phyloP scores from a whole-genome alignment of 2,797 vertebrate genomes.

The Gallinago stenura region DNA sequence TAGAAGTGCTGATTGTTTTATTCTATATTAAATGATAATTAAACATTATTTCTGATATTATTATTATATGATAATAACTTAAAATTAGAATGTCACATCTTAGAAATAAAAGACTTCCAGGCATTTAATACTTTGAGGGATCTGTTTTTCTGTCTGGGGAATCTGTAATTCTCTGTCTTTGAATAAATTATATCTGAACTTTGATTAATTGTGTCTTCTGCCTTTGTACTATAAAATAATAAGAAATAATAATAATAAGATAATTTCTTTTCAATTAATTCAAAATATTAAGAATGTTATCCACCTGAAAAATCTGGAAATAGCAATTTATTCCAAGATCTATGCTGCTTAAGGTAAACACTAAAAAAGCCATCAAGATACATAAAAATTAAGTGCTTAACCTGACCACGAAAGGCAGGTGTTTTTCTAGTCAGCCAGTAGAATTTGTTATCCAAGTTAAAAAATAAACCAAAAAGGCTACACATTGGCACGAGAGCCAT shows the following conservation, averaged over 20 bases:
- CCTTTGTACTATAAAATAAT: not conserved
- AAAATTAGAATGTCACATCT: not conserved
- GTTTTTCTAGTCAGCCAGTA: not conserved
- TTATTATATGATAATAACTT: not conserved
- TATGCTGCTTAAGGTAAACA: not conserved
- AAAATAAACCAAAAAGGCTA: not conserved
- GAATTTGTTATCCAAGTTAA: not conserved
- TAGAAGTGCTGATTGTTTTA: not conserved
- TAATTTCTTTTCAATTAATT: not conserved
- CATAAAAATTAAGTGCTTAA: not conserved
- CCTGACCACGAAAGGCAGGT: not conserved
- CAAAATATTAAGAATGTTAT: not conserved
- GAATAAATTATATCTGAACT: not conserved
- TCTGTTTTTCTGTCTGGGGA: not conserved
- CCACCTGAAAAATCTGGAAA: not conserved
- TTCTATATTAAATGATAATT: not conserved
- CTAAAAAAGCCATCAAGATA: not conserved
- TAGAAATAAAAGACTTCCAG: not conserved
- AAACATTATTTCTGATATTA: not conserved
- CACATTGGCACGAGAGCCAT: not conserved
- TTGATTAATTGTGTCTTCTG: rapidly evolving
- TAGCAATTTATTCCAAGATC: not conserved
- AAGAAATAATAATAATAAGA: not conserved
- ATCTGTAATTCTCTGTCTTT: not conserved
- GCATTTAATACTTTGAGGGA: not conserved